Conservation (phyloP, 2,888 invertebrate species). For the Metalampra italica region DNA sequence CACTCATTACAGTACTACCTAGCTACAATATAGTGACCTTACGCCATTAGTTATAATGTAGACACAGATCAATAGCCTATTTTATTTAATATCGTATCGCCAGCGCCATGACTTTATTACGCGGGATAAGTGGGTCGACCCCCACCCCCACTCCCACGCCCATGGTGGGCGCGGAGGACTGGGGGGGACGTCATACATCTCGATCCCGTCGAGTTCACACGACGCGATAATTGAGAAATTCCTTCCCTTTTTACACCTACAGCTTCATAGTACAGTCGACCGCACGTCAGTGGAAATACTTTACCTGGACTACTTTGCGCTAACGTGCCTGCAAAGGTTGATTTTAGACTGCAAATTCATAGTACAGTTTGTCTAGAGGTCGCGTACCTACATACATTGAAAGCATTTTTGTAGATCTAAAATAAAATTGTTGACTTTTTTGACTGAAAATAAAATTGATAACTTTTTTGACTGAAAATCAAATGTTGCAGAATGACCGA, state of each 20-base stretch:
- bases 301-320: too few relatives aligned
- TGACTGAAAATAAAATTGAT: too few relatives aligned
- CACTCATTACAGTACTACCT: too few relatives aligned
- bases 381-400: too few relatives aligned
- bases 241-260: constrained; percentile 27
- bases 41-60: background rate
- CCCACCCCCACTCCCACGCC: constrained; percentile 18
- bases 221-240: constrained; percentile 44
- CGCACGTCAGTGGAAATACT: too few relatives aligned
- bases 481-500: too few relatives aligned
- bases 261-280: background rate
- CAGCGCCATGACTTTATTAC: constrained; percentile 45
- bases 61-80: background rate
- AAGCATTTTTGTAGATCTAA: too few relatives aligned
- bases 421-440: too few relatives aligned
- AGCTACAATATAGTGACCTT: background rate
- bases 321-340: too few relatives aligned
- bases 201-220: constrained; percentile 36
- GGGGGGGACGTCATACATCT: constrained; percentile 38
- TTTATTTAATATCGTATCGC: constrained; percentile 5
- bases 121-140: constrained; percentile 52
- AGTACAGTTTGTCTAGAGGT: too few relatives aligned
- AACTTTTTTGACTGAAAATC: too few relatives aligned
- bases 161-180: constrained; percentile 15
- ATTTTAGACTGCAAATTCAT: too few relatives aligned